These are phyloP conservation scores for Neosalanx taihuensis DNA, from an alignment of 2,797 vertebrate species.

Conservation along the genomic window DNA sequence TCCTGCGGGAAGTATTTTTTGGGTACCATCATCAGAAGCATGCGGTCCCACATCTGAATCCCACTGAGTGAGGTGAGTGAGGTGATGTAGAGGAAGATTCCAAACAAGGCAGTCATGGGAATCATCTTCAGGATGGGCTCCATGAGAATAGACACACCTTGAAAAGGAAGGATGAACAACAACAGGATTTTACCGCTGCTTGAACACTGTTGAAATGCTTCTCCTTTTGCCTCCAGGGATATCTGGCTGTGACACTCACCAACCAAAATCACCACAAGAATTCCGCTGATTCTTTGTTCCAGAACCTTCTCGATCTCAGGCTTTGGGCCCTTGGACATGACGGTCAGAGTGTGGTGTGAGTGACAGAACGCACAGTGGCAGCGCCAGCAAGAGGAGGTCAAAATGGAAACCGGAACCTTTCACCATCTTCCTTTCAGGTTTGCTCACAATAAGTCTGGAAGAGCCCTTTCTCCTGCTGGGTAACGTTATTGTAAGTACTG, in stretches of 20 bases:
- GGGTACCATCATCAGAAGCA: constrained; percentile 86
- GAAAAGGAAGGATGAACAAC: not conserved
- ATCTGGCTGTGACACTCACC: constrained; percentile 76
- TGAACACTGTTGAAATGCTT: not conserved
- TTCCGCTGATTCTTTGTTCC: too few species aligned
- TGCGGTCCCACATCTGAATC: constrained; percentile 93
- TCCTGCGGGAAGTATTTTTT: constrained; percentile 86
- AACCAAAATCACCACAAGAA: constrained; percentile 82
- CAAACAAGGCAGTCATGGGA: constrained; percentile 90
- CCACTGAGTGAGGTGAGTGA: constrained; percentile 94
- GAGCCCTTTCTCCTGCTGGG: too few species aligned
- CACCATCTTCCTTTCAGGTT: too few species aligned
- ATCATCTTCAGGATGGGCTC: constrained; percentile 88
- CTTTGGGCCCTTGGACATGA: too few species aligned
- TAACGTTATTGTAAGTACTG: constrained; percentile 79
- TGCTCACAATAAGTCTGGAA: too few species aligned
- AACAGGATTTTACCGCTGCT: not conserved
- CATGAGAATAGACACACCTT: constrained; percentile 92
- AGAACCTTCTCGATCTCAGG: too few species aligned
- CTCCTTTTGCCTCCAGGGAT: not conserved
- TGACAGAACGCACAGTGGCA: too few species aligned
- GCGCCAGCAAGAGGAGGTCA: too few species aligned
- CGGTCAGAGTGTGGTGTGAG: too few species aligned
- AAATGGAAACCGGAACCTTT: too few species aligned
- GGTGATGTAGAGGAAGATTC: constrained; percentile 98